phyloP scores from a whole-genome alignment of 1,140 invertebrate species.

The Drosophila neocordata region DNA sequence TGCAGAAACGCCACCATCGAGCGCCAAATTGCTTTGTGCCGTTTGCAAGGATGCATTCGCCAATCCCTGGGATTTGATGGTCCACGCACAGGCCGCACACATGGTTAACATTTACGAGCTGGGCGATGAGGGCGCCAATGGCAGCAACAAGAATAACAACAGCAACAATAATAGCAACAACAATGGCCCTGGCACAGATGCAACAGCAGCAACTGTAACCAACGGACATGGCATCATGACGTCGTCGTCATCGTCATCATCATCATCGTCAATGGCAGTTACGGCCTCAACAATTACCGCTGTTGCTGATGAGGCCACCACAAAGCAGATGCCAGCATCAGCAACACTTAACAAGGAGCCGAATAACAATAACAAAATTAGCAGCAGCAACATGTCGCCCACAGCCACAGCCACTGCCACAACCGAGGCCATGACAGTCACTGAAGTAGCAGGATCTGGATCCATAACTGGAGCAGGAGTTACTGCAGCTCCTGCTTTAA shows the following conservation, averaged over 20 bases:
- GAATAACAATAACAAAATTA: constrained; percentile 78
- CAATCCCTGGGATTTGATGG: constrained; percentile 91
- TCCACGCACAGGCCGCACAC: constrained; percentile 90
- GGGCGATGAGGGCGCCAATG: constrained; percentile 82
- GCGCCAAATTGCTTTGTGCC: constrained; percentile 87
- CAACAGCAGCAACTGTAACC: constrained; percentile 41
- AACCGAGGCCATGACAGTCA: constrained; percentile 29
- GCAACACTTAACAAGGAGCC: constrained; percentile 72
- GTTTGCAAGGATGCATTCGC: constrained; percentile 91
- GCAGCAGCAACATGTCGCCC: constrained; percentile 64
- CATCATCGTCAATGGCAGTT: constrained; percentile 11
- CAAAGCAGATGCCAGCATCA: constrained; percentile 66
- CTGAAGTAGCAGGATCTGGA: background rate
- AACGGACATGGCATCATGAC: constrained; percentile 42
- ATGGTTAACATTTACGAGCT: constrained; percentile 93
- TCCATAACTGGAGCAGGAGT: background rate
- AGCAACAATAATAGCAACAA: constrained; percentile 40
- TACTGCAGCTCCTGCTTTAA: background rate
- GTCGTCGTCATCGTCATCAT: background rate
- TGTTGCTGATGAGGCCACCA: constrained; percentile 50
- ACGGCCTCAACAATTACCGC: constrained; percentile 26
- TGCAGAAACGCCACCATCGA: constrained; percentile 82
- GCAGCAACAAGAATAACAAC: constrained; percentile 27
- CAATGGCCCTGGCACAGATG: constrained; percentile 48
- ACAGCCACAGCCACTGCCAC: constrained; percentile 56